Evolutionary conservation across 2,797 vertebrate genomes (phyloP).

Genomic region (Lepus townsendii): DNA sequence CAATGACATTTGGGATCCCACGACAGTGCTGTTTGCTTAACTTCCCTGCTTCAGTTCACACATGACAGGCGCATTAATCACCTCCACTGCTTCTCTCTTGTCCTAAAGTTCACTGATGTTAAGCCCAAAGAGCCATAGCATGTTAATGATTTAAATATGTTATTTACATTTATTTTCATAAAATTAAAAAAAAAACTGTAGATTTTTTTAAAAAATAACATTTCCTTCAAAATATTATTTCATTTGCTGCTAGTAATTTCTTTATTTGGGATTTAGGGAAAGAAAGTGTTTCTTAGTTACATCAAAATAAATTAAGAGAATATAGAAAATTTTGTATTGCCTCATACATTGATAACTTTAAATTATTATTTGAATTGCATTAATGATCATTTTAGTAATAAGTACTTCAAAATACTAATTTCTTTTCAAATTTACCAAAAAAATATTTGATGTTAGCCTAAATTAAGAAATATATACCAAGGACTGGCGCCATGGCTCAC

Average conservation of each 20-base stretch:
- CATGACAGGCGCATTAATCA: background rate
- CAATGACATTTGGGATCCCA: background rate
- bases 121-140: background rate
- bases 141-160: background rate
- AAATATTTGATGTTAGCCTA: background rate
- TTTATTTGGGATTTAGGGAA: background rate
- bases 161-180: background rate
- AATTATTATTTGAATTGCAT: conserved; percentile 5
- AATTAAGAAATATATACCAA: background rate
- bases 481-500: too few species aligned
- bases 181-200: background rate
- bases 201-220: background rate
- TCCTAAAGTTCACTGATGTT: background rate
- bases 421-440: background rate
- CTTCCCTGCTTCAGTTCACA: background rate
- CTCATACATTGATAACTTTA: background rate
- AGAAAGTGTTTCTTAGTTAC: background rate
- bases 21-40: background rate
- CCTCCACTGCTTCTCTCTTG: background rate
- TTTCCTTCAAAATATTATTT: conserved; percentile 10
- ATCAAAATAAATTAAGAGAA: background rate
- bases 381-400: conserved; percentile 36
- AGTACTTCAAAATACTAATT: background rate
- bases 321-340: background rate
- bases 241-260: background rate